Evolutionary conservation across 2,113 vertebrate genomes (phyloP), one percentile per base, ranked within the genome.

Genomic region (Poeciliopsis retropinna): DNA sequence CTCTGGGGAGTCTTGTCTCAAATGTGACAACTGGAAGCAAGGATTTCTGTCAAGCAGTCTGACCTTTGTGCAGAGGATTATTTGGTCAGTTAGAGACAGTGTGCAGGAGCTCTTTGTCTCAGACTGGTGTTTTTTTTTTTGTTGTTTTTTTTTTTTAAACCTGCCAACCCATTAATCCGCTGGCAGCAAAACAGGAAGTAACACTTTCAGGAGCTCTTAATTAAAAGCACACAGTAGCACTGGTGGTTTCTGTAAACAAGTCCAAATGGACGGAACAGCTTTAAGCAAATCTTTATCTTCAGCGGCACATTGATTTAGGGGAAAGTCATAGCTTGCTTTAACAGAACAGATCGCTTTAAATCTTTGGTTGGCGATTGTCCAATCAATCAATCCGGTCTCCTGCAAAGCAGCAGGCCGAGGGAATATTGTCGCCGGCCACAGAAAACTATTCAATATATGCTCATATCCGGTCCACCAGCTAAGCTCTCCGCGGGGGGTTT

Each of bases 401-500:
- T 51, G 61, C 67, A 25, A 27, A 17, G 34, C 64, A 70, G 12
- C n/a, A 32, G 32, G 39, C 13, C 3, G 19, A 73, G 57, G 30
- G 13, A 80, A 80, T 72, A 79, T 69, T 25, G 76, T 65, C 66
- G 13, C 70, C 1, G 22, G 67, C 22, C 37, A 67, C 64, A 80
- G 61, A 73, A 62, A 60, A 41, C 15, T 11, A 57, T 79, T 47
- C 79, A 67, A 81, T 83, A 77, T 66, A 13, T 67, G 64, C 31
- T 86, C 70, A 83, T 75, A 85, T 85, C 78, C 72, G 62, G 19
- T 57, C 47, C 66, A 75, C 76, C 69, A 67, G 79, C 31, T 60
- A 41, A 72, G 60, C 71, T 39, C 83, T 74, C 64, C 37, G 67
- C 63, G 75, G 69, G 79, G 17, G 84, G n/a, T 66, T 73, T 74